These are phyloP conservation scores for Lophotis ruficrista DNA, from an alignment of 2,113 vertebrate genomes.

Conservation along the genomic window DNA sequence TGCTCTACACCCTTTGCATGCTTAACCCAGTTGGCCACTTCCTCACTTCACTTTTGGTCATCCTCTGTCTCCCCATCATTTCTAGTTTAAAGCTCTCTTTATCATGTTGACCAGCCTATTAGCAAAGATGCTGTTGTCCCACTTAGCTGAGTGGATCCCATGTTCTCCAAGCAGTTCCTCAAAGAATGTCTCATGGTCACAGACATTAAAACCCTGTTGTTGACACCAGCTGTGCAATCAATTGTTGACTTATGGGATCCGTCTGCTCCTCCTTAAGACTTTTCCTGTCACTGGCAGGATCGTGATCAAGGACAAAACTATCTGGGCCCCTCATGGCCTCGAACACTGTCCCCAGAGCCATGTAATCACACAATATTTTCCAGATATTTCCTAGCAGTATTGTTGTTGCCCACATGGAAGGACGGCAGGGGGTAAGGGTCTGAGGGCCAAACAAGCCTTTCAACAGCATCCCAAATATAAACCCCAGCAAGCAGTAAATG, in stretches of 20 bases:
- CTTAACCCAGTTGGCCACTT: neutral
- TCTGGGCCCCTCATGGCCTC: neutral
- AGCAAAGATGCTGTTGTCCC: neutral
- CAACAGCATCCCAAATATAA: neutral
- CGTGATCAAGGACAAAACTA: neutral
- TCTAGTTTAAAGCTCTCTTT: neutral
- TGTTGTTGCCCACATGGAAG: neutral
- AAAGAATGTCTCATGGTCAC: neutral
- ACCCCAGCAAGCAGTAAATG: neutral
- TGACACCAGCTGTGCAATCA: neutral
- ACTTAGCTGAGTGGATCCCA: neutral
- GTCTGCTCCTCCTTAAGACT: neutral
- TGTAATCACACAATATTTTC: neutral
- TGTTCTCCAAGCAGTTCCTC: neutral
- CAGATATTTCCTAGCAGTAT: neutral
- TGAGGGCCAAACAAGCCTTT: neutral
- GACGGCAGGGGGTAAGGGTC: rapidly evolving
- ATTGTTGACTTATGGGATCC: neutral
- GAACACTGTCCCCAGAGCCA: neutral
- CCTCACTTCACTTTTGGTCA: neutral
- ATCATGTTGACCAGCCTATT: neutral
- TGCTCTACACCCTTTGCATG: neutral
- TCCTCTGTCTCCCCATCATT: neutral
- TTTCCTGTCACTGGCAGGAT: neutral
- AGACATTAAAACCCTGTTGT: neutral